phyloP scores from a whole-genome alignment of 37 sponge, comb jelly and placozoan species.

The Theonella swinhoei region DNA sequence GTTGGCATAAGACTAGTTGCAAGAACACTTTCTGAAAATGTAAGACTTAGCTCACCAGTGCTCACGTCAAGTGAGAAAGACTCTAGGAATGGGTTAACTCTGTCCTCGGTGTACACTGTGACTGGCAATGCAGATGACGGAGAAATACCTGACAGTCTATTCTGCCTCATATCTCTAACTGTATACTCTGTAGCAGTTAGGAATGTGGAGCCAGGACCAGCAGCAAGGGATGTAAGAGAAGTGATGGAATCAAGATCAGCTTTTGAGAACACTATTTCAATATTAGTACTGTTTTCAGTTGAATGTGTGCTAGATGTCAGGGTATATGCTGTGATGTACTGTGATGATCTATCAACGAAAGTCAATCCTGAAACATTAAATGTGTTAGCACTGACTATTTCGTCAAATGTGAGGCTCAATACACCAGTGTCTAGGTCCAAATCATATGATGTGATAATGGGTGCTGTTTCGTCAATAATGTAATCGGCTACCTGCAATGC shows the following conservation, averaged over 20 bases:
- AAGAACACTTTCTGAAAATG: conserved; percentile 78
- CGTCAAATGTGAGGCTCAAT: conserved; percentile 70
- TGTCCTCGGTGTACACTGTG: conserved; percentile 52
- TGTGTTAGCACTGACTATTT: conserved; percentile 66
- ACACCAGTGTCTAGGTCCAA: conserved; percentile 73
- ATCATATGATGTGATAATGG: conserved; percentile 52
- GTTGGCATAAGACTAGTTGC: conserved; percentile 63
- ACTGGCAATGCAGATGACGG: conserved; percentile 53
- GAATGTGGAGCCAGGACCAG: conserved; percentile 56
- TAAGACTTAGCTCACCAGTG: conserved; percentile 49
- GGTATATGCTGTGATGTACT: conserved; percentile 19
- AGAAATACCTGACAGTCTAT: conserved; percentile 28
- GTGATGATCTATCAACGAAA: conserved; percentile 42
- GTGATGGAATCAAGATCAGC: conserved; percentile 79
- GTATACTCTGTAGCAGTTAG: conserved; percentile 15
- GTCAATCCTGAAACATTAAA: conserved; percentile 56
- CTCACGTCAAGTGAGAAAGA: conserved; percentile 60
- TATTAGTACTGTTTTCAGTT: conserved; percentile 38
- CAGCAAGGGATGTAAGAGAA: conserved; percentile 55
- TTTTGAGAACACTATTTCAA: conserved; percentile 47
- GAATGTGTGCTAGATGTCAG: conserved; percentile 35
- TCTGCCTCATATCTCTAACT: conserved; percentile 66
- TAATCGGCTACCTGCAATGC: conserved; percentile 42
- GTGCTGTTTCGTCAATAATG: conserved; percentile 41
- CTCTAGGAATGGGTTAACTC: conserved; percentile 45